phyloP scores from a whole-genome alignment of 2,888 invertebrate genomes.

The Calephelis perditalis region DNA sequence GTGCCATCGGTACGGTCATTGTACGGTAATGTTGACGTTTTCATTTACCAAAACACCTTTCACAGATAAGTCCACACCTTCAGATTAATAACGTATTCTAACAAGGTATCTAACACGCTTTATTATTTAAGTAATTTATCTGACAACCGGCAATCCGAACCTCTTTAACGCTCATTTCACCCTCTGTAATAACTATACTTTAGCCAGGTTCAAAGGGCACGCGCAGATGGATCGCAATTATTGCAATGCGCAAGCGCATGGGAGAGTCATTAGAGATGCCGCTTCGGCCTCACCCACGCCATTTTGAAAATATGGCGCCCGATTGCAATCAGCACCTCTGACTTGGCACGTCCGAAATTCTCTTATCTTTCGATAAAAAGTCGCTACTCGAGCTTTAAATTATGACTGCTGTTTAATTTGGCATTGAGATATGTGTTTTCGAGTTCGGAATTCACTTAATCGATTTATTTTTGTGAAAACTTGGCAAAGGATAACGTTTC shows the following conservation, averaged over 20 bases:
- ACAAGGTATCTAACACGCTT: constrained; percentile 51
- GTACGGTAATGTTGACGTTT: too few relatives aligned
- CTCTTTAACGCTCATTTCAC: constrained; percentile 70
- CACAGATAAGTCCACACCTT: not conserved
- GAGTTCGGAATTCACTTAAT: constrained; percentile 9
- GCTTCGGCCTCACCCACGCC: constrained; percentile 40
- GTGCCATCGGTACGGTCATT: too few relatives aligned
- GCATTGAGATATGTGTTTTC: constrained; percentile 12
- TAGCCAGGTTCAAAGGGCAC: constrained; percentile 69
- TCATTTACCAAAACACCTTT: not conserved
- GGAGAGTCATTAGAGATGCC: constrained; percentile 61
- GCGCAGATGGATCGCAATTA: constrained; percentile 69
- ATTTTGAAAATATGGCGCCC: constrained; percentile 54
- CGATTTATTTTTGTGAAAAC: constrained; percentile 12
- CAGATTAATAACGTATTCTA: constrained; percentile 31
- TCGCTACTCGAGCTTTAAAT: constrained; percentile 13
- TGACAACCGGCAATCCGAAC: constrained; percentile 52
- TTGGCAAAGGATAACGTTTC: constrained; percentile 10
- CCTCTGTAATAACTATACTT: constrained; percentile 72
- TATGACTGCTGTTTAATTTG: constrained; percentile 13
- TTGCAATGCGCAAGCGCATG: constrained; percentile 60
- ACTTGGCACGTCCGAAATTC: constrained; percentile 27
- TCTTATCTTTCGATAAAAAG: constrained; percentile 15
- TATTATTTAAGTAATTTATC: constrained; percentile 70
- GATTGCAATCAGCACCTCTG: constrained; percentile 61